Evolutionary conservation across 2,113 vertebrate genomes (phyloP).

Genomic region (Tupaia tana): DNA sequence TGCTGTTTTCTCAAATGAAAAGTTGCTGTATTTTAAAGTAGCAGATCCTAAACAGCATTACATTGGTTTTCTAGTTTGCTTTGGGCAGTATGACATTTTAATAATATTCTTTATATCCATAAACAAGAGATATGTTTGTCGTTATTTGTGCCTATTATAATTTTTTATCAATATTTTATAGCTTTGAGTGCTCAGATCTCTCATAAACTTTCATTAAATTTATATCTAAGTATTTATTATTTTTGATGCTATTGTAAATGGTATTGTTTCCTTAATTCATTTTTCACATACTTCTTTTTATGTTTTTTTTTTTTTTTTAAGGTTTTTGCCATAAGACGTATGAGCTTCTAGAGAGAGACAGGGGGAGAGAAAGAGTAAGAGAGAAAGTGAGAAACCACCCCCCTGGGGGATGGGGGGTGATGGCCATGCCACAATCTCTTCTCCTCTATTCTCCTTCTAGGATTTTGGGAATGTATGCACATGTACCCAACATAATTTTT

Average conservation of each 20-base stretch:
- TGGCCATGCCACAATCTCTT: no score
- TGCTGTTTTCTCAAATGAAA: background rate
- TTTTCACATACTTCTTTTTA: no score
- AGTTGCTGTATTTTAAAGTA: background rate
- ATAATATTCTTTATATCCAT: background rate
- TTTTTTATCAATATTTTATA: background rate
- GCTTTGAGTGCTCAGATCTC: background rate
- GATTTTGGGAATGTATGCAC: no score
- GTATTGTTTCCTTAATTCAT: background rate
- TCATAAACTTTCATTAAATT: background rate
- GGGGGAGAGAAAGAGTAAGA: no score
- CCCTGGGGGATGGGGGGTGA: no score
- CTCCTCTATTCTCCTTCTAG: no score
- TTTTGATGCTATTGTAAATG: background rate
- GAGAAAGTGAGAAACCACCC: no score
- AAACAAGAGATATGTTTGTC: background rate
- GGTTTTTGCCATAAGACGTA: no score
- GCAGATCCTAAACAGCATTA: background rate
- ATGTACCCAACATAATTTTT: no score
- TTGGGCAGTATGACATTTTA: background rate
- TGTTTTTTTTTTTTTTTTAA: no score
- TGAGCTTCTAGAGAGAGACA: no score
- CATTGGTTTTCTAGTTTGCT: background rate
- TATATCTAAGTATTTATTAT: background rate
- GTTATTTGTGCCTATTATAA: background rate